Conservation (phyloP, 1,140 invertebrate genomes). For the Lerema accius region DNA sequence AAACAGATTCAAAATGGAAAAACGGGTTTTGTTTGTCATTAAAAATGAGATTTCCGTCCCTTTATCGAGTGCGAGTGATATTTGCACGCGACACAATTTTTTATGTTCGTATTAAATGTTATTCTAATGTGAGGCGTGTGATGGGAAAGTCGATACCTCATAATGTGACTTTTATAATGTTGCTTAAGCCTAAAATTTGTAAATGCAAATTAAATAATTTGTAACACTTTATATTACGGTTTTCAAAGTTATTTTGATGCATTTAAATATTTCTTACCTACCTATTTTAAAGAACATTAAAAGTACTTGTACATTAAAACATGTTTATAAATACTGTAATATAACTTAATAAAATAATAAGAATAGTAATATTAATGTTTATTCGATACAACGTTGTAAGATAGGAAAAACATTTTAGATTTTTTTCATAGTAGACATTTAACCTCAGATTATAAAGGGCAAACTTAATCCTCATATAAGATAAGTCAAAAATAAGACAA, state of each 20-base stretch:
- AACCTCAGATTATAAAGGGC: background rate
- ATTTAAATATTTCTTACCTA: too few relatives aligned
- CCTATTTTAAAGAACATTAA: too few relatives aligned
- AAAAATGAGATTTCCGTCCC: slow-evolving; percentile 35
- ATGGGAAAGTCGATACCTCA: background rate
- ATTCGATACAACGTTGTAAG: too few relatives aligned
- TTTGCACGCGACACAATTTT: slow-evolving; percentile 25
- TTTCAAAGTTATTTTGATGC: too few relatives aligned
- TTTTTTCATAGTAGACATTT: background rate
- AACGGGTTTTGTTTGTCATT: slow-evolving; percentile 23
- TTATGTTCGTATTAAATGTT: slow-evolving; percentile 24
- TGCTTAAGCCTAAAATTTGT: background rate
- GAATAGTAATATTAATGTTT: too few relatives aligned
- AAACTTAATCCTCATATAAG: too few relatives aligned
- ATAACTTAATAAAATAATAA: too few relatives aligned
- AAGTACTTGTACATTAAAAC: too few relatives aligned
- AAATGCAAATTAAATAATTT: too few relatives aligned
- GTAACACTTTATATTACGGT: too few relatives aligned
- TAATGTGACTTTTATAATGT: background rate
- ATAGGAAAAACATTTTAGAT: too few relatives aligned
- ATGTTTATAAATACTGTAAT: too few relatives aligned
- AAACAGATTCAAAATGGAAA: slow-evolving; percentile 34
- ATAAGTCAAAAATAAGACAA: background rate
- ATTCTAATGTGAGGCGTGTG: background rate
- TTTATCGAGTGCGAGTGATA: slow-evolving; percentile 33